A percentile compares a stretch with the other conserved stretches of the same genome.
These are phyloP conservation scores for Podocnemis expansa DNA, from an alignment of 2,113 vertebrate species.

Conservation along the genomic window DNA sequence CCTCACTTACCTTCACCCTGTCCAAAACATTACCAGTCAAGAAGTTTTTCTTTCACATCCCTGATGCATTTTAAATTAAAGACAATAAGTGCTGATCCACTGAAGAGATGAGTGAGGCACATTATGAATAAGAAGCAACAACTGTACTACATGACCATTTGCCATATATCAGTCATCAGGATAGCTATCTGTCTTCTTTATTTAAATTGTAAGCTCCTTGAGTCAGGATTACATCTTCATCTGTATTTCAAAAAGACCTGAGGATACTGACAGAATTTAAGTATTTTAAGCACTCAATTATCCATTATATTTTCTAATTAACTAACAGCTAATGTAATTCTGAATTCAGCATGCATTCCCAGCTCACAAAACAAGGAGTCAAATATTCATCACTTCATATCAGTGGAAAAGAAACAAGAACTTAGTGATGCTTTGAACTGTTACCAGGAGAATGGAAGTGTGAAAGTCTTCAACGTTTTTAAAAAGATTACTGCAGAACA, in stretches of 20 bases:
- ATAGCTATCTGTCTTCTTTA: background rate
- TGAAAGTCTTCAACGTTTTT: background rate
- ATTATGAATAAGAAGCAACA: background rate
- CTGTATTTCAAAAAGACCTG: background rate
- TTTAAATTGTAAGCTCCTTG: slow-evolving; percentile 3
- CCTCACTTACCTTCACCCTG: background rate
- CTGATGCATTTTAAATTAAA: background rate
- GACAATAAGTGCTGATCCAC: background rate
- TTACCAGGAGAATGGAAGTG: background rate
- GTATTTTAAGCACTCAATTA: background rate
- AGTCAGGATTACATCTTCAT: background rate
- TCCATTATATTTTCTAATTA: slow-evolving; percentile 8
- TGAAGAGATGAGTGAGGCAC: background rate
- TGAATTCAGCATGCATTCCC: background rate
- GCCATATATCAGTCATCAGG: background rate
- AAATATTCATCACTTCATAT: background rate
- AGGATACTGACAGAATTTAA: background rate
- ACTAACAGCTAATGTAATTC: background rate
- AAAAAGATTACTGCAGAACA: background rate
- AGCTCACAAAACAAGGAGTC: background rate
- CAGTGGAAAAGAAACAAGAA: background rate
- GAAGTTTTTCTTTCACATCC: background rate
- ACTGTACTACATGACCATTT: background rate
- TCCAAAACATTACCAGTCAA: background rate
- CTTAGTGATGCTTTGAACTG: background rate